These are phyloP conservation scores for Aporrectodea caliginosa DNA, from an alignment of 1,140 invertebrate species.

Conservation along the genomic window DNA sequence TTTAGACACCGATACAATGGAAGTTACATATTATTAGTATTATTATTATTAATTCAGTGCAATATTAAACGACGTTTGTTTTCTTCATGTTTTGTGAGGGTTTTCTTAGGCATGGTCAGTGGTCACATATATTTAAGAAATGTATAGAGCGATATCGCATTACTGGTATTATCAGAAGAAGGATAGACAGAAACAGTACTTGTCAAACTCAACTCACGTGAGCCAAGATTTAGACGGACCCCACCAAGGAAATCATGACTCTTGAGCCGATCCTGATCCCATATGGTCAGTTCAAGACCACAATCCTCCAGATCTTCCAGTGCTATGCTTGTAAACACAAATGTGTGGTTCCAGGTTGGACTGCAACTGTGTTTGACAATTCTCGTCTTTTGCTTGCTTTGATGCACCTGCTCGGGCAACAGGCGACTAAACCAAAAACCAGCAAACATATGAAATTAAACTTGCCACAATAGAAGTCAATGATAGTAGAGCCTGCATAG, in stretches of 20 bases:
- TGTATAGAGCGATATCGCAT: neutral
- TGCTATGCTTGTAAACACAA: conserved; percentile 82
- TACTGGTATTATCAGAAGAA: too few species aligned
- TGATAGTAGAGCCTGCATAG: too few species aligned
- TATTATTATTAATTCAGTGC: neutral
- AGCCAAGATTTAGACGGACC: conserved; percentile 81
- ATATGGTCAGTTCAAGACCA: conserved; percentile 85
- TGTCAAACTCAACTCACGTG: conserved; percentile 61
- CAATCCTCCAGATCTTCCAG: conserved; percentile 74
- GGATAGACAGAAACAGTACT: neutral
- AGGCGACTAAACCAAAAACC: conserved; percentile 76
- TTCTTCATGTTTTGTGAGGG: neutral
- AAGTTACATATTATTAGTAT: neutral
- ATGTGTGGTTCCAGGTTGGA: conserved; percentile 84
- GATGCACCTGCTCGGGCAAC: conserved; percentile 80
- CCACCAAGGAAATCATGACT: conserved; percentile 93
- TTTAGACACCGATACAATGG: too few species aligned
- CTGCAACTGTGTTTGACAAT: conserved; percentile 72
- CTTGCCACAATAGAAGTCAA: too few species aligned
- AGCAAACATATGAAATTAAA: neutral
- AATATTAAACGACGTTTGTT: neutral
- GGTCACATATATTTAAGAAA: neutral
- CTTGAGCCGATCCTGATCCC: conserved; percentile 91
- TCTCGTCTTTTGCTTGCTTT: conserved; percentile 84
- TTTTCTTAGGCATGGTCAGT: too few species aligned